These are phyloP conservation scores for Balanococcus diminutus DNA, from an alignment of 2,888 invertebrate genomes.

Conservation along the genomic window DNA sequence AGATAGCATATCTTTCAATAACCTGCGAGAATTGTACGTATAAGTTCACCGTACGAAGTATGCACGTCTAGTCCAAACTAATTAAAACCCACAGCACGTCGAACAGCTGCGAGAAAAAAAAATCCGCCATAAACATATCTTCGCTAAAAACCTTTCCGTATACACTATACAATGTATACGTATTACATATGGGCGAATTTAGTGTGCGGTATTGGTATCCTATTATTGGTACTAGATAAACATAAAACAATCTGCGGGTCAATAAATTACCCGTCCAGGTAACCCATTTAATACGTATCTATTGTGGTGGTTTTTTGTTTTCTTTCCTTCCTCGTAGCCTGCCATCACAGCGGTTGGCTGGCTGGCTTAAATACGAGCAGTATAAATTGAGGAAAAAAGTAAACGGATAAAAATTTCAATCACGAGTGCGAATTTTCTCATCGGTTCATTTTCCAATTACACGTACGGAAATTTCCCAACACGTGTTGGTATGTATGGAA, in stretches of 20 bases:
- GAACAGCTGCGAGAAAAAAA: constrained; percentile 5
- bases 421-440: not conserved
- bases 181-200: not conserved
- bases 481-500: not conserved
- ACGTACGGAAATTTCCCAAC: not conserved
- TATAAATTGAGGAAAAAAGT: not conserved
- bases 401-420: not conserved
- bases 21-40: not conserved
- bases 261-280: not conserved
- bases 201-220: not conserved
- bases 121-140: not conserved
- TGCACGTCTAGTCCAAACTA: not conserved
- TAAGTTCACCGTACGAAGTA: not conserved
- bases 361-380: not conserved
- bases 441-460: not conserved
- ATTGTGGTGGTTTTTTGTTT: not conserved
- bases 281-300: not conserved
- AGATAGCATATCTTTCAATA: not conserved
- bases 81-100: not conserved
- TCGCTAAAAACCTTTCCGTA: not conserved
- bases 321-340: not conserved
- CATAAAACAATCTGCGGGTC: not conserved
- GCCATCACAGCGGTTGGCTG: not conserved
- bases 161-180: not conserved
- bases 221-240: constrained; percentile 1